Evolutionary conservation across 2,113 vertebrate species (phyloP), one percentile per base, ranked within the genome.

Genomic region (Neopipo cinnamomea): DNA sequence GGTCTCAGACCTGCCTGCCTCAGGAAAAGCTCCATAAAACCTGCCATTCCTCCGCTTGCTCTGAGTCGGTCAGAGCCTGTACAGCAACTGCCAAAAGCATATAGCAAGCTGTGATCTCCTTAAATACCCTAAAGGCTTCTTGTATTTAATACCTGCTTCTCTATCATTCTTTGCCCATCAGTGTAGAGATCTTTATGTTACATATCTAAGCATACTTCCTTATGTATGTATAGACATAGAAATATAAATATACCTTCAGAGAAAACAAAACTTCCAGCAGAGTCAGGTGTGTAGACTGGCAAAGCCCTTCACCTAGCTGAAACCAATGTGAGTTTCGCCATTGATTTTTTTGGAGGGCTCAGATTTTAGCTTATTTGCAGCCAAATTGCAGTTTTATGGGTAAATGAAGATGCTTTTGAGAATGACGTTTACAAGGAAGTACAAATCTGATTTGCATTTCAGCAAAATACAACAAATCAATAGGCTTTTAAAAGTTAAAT

Each of bases 401-500:
- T 39, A 67, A 56, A 44, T 15, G 7, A 78, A 80, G 41, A 71
- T 56, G 11, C 14, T 89, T 86, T 84, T 66, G 74, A 75, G 78
- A 28, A 59, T 72, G 58, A 55, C 8, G 12, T 50, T 80, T 76
- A 35, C 9, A 70, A 73, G 55, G 66, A 76, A 72, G 42, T 74
- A 41, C 24, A 31, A 77, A 77, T 84, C 50, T 85, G 35, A 93
- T 74, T 89, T 81, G 44, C 79, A 71, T 92, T 92, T 93, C 59
- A 81, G 63, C 50, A 96, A 90, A 88, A 71, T 61, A 28, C 39
- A 55, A 9, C 14, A 18, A 85, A 93, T 90, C 79, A 91, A 50
- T 88, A 93, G 27, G 11, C 67, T 95, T 96, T 96, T 88, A 86
- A 77, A 91, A 94, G 52, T 83, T 18, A 71, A 94, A 74, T 78